Conservation (phyloP, 2,113 vertebrate species). For the Carollia perspicillata region DNA sequence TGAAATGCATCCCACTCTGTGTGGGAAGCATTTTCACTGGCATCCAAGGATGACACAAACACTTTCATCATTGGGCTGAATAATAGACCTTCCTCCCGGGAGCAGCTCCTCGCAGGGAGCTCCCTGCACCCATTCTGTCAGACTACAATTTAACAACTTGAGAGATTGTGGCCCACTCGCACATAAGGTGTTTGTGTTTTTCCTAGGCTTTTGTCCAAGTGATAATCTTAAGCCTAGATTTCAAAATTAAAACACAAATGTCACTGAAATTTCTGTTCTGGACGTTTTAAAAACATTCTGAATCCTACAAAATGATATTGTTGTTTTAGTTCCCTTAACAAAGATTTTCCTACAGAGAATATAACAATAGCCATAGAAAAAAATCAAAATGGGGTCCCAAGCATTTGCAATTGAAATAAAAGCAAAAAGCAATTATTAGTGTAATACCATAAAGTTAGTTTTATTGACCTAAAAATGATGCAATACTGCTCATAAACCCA, state of each 20-base stretch:
- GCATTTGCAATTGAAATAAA: background rate
- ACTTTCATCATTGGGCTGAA: slow-evolving; percentile 19
- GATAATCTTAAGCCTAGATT: background rate
- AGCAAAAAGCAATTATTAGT: background rate
- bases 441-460: background rate
- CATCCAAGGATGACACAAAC: background rate
- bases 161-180: background rate
- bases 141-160: background rate
- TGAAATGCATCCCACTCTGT: slow-evolving; percentile 57
- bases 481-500: background rate
- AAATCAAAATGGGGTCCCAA: background rate
- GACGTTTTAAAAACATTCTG: background rate
- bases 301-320: background rate
- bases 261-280: slow-evolving; percentile 36
- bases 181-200: background rate
- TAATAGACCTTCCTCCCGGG: slow-evolving; percentile 34
- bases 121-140: background rate
- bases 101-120: background rate
- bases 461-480: background rate
- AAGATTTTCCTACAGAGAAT: background rate
- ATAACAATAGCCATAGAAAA: background rate
- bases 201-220: slow-evolving; percentile 21
- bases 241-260: slow-evolving; percentile 5
- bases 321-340: background rate
- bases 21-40: background rate